Conservation (phyloP, 2,797 vertebrate species). For the Chrysocyon brachyurus region DNA sequence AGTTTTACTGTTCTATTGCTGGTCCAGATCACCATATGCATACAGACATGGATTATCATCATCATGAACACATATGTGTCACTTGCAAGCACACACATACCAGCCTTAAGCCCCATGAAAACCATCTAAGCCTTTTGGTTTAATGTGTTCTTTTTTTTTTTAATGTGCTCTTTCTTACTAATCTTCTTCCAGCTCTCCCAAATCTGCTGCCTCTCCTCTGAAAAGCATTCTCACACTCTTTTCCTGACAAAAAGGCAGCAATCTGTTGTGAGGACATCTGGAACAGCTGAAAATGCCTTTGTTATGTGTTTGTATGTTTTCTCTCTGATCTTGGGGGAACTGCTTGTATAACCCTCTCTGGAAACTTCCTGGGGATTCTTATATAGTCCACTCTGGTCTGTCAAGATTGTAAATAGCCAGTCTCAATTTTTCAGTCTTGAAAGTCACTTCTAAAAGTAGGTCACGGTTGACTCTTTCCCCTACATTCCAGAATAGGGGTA, state of each 20-base stretch:
- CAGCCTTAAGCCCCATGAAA: neutral
- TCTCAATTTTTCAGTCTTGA: neutral
- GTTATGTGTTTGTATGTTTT: neutral
- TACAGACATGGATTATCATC: neutral
- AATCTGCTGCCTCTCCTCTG: neutral
- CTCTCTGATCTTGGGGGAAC: neutral
- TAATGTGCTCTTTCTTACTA: neutral
- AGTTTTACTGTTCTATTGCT: neutral
- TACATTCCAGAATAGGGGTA: neutral
- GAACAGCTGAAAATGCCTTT: constrained; percentile 39
- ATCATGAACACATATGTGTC: neutral
- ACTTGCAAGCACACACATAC: neutral
- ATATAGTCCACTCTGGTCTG: neutral
- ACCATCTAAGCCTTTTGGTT: neutral
- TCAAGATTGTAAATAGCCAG: neutral
- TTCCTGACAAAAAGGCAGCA: neutral
- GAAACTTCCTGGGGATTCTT: neutral
- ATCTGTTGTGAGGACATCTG: constrained; percentile 30
- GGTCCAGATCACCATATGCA: neutral
- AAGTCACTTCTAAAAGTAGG: constrained; percentile 11
- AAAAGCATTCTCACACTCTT: neutral
- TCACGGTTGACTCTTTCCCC: neutral
- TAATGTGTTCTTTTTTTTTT: neutral
- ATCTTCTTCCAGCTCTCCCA: neutral
- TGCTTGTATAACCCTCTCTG: neutral